Evolutionary conservation across 2,888 invertebrate species (phyloP), one percentile per base, ranked within the genome.

Genomic region (Campopleginae sp.): DNA sequence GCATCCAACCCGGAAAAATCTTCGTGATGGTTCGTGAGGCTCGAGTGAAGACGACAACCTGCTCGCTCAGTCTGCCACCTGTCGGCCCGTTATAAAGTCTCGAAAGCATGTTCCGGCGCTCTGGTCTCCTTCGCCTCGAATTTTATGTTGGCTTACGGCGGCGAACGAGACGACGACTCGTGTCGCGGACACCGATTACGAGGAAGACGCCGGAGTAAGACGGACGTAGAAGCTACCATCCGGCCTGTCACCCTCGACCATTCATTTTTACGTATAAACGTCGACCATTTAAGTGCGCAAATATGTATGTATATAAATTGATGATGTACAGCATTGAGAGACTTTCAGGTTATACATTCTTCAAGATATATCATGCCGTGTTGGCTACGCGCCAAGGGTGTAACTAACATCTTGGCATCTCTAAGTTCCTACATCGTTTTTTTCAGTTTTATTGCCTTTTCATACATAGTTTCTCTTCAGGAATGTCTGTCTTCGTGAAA

Each of bases 11-110:
- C 46, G 33, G 31, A 46, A 48, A 76, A 48, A 31, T 65, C 23
- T 3, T 65, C 33, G 27, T 14, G 48, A 48, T 80, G 65, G 77
- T 82, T 82, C n/a, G 86, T 58, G 83, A 81, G 81, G 84, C 68
- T 83, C 86, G 87, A 31, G 85, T 71, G 51, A 51, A 70, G 77
- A 68, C 54, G 89, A 89, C 89, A 92, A 92, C 91, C 91, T 91
- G 92, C 91, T 91, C 58, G 46, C 88, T 87, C 88, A 87, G 88
- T 89, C 86, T 87, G 90, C 90, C 92, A 92, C 92, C 92, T 92
- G 92, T 92, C 92, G 92, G 86, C 88, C 91, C 92, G 92, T 92
- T 92, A 92, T 88, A 88, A 80, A 84, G 58, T 27, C 58, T 88
- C 63, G 27, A 31, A 87, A 86, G 86, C 82, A 65, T 80, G 81